These are phyloP conservation scores for Volucella bombylans DNA, from an alignment of 2,888 invertebrate species.

Conservation along the genomic window DNA sequence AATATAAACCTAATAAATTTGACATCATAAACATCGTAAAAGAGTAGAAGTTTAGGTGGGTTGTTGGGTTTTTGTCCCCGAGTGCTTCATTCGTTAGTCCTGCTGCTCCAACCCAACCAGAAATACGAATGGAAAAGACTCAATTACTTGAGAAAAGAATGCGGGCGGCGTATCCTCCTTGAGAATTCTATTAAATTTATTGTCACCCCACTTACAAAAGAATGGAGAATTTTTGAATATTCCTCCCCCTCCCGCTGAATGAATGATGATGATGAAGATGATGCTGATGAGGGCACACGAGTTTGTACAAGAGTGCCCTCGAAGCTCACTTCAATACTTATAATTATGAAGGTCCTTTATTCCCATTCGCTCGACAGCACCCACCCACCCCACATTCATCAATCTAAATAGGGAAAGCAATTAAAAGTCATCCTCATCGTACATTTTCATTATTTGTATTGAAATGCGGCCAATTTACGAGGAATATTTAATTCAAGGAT, in stretches of 20 bases:
- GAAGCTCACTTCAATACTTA: slow-evolving; percentile 59
- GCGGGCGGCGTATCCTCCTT: slow-evolving; percentile 61
- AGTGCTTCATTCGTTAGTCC: slow-evolving; percentile 5
- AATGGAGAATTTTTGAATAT: slow-evolving; percentile 51
- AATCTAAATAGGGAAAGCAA: slow-evolving; percentile 47
- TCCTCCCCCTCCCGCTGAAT: slow-evolving; percentile 5
- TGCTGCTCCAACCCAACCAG: not conserved
- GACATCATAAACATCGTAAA: slow-evolving; percentile 58
- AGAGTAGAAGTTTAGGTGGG: not conserved
- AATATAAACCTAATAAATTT: slow-evolving; percentile 59
- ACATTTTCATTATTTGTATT: slow-evolving; percentile 49
- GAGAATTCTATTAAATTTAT: slow-evolving; percentile 67
- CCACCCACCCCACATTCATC: slow-evolving; percentile 13
- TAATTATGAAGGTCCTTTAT: slow-evolving; percentile 45
- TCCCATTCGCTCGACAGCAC: not conserved
- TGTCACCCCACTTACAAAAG: slow-evolving; percentile 42
- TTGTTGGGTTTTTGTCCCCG: no score
- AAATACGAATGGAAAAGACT: slow-evolving; percentile 16
- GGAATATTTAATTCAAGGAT: slow-evolving; percentile 31
- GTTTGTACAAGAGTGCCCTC: slow-evolving; percentile 37
- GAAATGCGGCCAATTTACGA: slow-evolving; percentile 51
- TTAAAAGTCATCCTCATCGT: slow-evolving; percentile 62
- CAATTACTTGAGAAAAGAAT: slow-evolving; percentile 65
- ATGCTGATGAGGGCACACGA: slow-evolving; percentile 50
- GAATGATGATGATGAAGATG: slow-evolving; percentile 26